These are phyloP conservation scores for Lepidothrix coronata DNA, from an alignment of 2,113 vertebrate species.

Conservation along the genomic window DNA sequence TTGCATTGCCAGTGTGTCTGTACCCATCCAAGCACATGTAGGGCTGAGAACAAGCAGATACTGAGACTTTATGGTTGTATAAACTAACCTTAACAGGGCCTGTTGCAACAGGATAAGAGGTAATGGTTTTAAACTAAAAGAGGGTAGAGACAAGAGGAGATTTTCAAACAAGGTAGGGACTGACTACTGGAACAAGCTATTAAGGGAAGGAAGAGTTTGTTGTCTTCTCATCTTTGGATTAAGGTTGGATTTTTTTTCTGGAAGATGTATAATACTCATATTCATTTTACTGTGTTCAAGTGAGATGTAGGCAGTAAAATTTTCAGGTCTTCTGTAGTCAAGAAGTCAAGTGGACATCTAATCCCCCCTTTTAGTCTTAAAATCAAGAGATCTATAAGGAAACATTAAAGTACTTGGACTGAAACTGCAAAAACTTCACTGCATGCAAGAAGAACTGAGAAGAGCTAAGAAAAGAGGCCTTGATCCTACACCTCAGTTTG, in stretches of 20 bases:
- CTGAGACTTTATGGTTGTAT: too few relatives aligned
- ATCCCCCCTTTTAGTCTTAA: not conserved
- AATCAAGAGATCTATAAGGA: not conserved
- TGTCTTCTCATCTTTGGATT: not conserved
- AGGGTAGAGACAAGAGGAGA: not conserved
- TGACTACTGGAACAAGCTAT: not conserved
- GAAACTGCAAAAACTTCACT: not conserved
- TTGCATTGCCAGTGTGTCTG: rapidly evolving
- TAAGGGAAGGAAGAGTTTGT: not conserved
- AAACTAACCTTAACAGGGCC: not conserved
- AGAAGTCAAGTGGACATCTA: not conserved
- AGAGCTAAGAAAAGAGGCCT: not conserved
- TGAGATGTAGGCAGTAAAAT: not conserved
- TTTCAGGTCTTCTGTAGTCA: not conserved
- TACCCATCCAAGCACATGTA: not conserved
- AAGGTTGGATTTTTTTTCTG: not conserved
- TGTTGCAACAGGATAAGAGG: not conserved
- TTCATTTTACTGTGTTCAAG: not conserved
- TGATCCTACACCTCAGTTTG: not conserved
- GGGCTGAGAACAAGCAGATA: not conserved
- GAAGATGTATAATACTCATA: not conserved
- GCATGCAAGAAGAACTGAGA: not conserved
- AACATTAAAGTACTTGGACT: not conserved
- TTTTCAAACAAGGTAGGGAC: not conserved
- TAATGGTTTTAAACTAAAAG: not conserved